These are phyloP conservation scores for Crotalus tigris DNA, from an alignment of 2,113 vertebrate genomes.

Conservation along the genomic window DNA sequence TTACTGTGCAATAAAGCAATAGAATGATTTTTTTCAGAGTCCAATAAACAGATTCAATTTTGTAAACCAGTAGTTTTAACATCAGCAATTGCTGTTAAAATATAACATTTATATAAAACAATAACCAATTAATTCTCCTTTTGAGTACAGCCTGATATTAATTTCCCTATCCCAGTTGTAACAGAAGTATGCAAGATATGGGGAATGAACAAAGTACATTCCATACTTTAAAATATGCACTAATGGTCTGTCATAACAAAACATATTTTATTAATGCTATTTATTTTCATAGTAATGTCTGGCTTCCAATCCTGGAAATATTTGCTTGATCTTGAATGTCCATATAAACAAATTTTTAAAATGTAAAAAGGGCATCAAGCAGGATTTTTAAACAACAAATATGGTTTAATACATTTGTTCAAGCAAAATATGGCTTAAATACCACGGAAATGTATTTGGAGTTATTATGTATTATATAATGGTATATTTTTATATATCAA, in stretches of 20 bases:
- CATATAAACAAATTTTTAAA: neutral
- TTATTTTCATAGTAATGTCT: slow-evolving; percentile 25
- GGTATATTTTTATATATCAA: neutral
- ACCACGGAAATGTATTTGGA: accelerated
- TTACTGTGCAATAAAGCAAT: neutral
- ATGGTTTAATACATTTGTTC: neutral
- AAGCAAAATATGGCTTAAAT: neutral
- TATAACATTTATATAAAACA: neutral
- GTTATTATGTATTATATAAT: neutral
- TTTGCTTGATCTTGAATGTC: neutral
- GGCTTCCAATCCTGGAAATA: slow-evolving; percentile 34
- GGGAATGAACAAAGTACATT: neutral
- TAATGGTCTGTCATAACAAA: slow-evolving; percentile 20
- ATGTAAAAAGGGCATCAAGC: neutral
- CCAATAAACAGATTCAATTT: neutral
- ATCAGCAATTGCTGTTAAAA: neutral
- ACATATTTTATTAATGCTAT: slow-evolving; percentile 17
- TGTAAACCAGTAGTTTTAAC: neutral
- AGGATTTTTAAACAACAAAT: accelerated
- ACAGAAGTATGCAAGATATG: slow-evolving; percentile 21
- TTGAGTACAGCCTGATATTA: slow-evolving; percentile 18
- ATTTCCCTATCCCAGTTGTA: neutral
- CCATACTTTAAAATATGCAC: neutral
- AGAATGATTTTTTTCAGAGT: neutral
- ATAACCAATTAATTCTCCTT: neutral